Evolutionary conservation across 2,888 invertebrate genomes (phyloP).

Genomic region (Drosophila bunnanda): DNA sequence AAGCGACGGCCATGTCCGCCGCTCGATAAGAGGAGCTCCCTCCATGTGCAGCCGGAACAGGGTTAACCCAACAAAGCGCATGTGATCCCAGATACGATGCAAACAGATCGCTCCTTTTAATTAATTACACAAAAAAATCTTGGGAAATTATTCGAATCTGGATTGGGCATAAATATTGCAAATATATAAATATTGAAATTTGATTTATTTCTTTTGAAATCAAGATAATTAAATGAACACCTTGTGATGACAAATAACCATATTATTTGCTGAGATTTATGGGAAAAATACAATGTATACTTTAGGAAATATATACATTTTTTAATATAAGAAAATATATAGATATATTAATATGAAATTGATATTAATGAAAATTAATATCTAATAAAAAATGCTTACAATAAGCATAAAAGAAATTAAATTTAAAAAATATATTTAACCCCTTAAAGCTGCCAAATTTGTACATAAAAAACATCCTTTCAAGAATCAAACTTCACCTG

Average conservation of each 20-base stretch:
- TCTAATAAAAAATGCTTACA: no score
- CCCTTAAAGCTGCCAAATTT: neutral
- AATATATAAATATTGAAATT: neutral
- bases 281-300: neutral
- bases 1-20: neutral
- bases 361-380: no score
- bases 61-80: conserved; percentile 23
- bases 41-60: conserved; percentile 10
- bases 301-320: neutral
- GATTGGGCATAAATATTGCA: neutral
- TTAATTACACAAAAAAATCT: conserved; percentile 3
- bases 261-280: neutral
- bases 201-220: neutral
- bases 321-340: no score
- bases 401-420: no score
- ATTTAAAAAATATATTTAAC: neutral
- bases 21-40: conserved; percentile 18
- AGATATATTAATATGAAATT: no score
- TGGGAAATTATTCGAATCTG: neutral
- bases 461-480: neutral
- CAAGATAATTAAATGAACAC: neutral
- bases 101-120: conserved; percentile 19
- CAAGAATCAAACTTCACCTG: neutral
- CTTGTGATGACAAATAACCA: neutral
- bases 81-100: conserved; percentile 15